Evolutionary conservation across 2,113 vertebrate genomes (phyloP), one percentile per base, ranked within the genome.

Genomic region (Empidonax traillii): DNA sequence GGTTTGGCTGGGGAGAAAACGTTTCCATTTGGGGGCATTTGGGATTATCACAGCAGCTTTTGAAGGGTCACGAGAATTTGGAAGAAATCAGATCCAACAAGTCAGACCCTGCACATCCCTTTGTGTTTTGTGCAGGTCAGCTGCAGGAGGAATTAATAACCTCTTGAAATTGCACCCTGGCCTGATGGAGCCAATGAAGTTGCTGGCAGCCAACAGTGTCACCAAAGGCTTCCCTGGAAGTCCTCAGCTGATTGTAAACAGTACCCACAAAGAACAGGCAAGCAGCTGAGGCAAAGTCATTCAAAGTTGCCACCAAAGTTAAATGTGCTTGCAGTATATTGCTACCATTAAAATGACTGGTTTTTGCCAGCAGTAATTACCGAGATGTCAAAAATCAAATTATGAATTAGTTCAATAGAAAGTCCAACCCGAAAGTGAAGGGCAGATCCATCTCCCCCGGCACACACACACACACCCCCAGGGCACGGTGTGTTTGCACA

Each of bases 281-380:
- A 71, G 63, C 1, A 0, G 46, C 17, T 43, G 73, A 87, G 85
- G 59, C 74, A 87, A 93, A 95, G 96, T 82, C 87, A 87, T 52
- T 72, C 6, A 3, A 89, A 81, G 69, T 56, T 81, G 41, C 85
- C 80, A 76, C 78, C 93, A 61, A 79, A 95, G 87, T 79, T 82
- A 87, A 91, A 72, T 23, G 62, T 61, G 37, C 74, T 75, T n/a
- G 71, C 87, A 61, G 77, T 89, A 85, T 63, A 78, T 82, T 28
- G 66, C 74, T 19, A 31, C 67, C 37, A 62, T 62, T 92, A 85
- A 92, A 95, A 73, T 33, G 39, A 79, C 82, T 69, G 8, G 22
- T 0, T 73, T 93, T 92, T 80, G 71, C 92, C 58, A 61, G 66
- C 53, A 83, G 90, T 90, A 85, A 96, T 95, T 91, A 90, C 94